Evolutionary conservation across 2,888 invertebrate genomes (phyloP), one percentile per base, ranked within the genome.

Genomic region (Cyaniris semiargus): DNA sequence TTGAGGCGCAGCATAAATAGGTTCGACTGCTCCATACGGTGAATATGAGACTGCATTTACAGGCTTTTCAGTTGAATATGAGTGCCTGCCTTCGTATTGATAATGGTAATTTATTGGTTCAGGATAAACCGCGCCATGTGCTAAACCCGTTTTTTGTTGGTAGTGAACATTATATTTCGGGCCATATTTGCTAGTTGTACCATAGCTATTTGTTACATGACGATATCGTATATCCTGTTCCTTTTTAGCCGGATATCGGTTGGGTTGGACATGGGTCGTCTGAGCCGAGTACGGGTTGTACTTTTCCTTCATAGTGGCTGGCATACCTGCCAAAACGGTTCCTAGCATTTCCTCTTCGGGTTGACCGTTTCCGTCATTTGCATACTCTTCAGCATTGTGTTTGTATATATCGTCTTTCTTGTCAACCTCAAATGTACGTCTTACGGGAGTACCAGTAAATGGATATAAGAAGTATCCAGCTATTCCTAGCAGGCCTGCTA

Each of bases 401-500:
- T 95, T 96, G 83, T 96, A 96, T 72, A 95, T 88, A 80, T 95
- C 95, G 85, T 96, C 96, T 83, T 94, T 95, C 76, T 95, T 93
- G 79, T 96, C 96, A 21, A 95, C 93, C 79, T 96, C 96, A 82
- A 96, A 96, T 7, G 95, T 96, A 80, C 96, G 92, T 78, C 96
- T 90, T 0, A 96, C 94, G 0, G 96, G 95, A 8, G 95, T 95
- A 1, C 96, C 94, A 80, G 71, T 58, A 13, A 97, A 96, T 5
- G 97, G 97, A 89, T 97, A 97, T 27, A 97, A 89, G 86, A 97
- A 96, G 82, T 97, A 96, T 77, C 96, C 96, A 53, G 97, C 97
- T 56, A 97, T 87, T 2, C 97, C 97, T 2, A 96, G 96, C 60
- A 96, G 95, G 79, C 97, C 95, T 79, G 97, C 96, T 70, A 97